These are phyloP conservation scores for Amphipyra tragopoginis DNA, from an alignment of 2,888 invertebrate genomes.

Conservation along the genomic window DNA sequence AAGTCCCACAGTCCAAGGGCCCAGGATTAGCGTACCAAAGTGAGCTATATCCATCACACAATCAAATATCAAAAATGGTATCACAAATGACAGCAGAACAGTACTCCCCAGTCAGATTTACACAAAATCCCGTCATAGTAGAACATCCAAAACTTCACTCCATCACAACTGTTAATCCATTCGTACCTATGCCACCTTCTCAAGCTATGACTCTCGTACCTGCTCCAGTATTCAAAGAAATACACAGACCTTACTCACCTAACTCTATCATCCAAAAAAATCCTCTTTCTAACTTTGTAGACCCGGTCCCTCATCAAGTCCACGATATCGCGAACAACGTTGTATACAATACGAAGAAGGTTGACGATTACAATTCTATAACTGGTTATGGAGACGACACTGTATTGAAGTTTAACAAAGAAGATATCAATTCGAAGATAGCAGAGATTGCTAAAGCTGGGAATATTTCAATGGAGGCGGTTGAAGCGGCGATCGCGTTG, in stretches of 20 bases:
- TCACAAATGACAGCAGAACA: slow-evolving; percentile 85
- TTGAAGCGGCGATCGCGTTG: slow-evolving; percentile 93
- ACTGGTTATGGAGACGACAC: slow-evolving; percentile 85
- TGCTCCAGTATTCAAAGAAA: slow-evolving; percentile 78
- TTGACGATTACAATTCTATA: slow-evolving; percentile 86
- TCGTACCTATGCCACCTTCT: slow-evolving; percentile 83
- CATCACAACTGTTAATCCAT: slow-evolving; percentile 85
- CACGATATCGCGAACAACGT: slow-evolving; percentile 79
- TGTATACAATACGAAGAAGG: slow-evolving; percentile 84
- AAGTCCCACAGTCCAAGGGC: slow-evolving; percentile 79
- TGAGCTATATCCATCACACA: slow-evolving; percentile 84
- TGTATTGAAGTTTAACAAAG: slow-evolving; percentile 79
- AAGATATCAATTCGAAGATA: slow-evolving; percentile 85
- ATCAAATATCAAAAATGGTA: slow-evolving; percentile 84
- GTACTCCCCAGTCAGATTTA: slow-evolving; percentile 75
- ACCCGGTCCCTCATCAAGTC: slow-evolving; percentile 85
- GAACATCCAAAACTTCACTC: slow-evolving; percentile 82
- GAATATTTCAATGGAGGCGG: slow-evolving; percentile 94
- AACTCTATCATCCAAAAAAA: slow-evolving; percentile 75
- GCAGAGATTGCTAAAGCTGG: slow-evolving; percentile 91
- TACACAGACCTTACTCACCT: slow-evolving; percentile 72
- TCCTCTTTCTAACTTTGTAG: slow-evolving; percentile 88
- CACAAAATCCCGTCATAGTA: slow-evolving; percentile 76
- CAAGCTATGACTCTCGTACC: slow-evolving; percentile 80
- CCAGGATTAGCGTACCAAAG: slow-evolving; percentile 82